A percentile compares a stretch with the other conserved stretches of the same genome.
These are phyloP conservation scores for Cyprinella venusta DNA, from an alignment of 2,797 vertebrate species.

Conservation along the genomic window DNA sequence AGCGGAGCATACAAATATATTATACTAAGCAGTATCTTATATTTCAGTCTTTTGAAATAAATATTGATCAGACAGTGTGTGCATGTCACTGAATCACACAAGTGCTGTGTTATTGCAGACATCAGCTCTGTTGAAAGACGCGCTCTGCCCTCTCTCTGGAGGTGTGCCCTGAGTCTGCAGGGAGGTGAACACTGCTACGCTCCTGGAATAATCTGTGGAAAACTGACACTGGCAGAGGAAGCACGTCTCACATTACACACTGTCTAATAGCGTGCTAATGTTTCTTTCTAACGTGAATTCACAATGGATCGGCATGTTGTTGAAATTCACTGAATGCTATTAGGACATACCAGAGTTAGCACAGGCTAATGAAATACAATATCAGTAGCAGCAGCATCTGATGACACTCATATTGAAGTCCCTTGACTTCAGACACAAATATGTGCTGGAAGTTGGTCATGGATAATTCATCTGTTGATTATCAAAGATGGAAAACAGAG, in stretches of 20 bases:
- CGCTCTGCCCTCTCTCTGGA: conserved; percentile 63
- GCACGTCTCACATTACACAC: conserved; percentile 31
- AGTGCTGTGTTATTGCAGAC: conserved; percentile 65
- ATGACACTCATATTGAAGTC: background rate
- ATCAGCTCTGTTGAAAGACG: conserved; percentile 71
- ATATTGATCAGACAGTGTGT: conserved; percentile 6
- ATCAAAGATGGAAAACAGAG: background rate
- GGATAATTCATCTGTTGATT: conserved; percentile 5
- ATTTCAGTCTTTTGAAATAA: background rate
- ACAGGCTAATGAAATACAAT: background rate
- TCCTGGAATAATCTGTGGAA: conserved; percentile 60
- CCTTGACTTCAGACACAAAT: conserved; percentile 6
- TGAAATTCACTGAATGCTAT: conserved; percentile 17
- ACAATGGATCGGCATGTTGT: background rate
- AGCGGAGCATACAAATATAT: background rate
- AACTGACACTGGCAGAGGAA: conserved; percentile 51
- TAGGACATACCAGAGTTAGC: conserved; percentile 2
- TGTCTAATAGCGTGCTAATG: conserved; percentile 39
- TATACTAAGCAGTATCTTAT: conserved; percentile 1
- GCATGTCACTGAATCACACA: conserved; percentile 43
- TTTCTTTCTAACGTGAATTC: conserved; percentile 22
- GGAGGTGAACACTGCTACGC: conserved; percentile 50
- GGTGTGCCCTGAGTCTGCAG: conserved; percentile 47
- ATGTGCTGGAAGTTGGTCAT: background rate
- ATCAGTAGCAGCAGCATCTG: background rate